These are phyloP conservation scores for Drosophila fuyamai DNA, from an alignment of 1,140 invertebrate species.

Conservation along the genomic window DNA sequence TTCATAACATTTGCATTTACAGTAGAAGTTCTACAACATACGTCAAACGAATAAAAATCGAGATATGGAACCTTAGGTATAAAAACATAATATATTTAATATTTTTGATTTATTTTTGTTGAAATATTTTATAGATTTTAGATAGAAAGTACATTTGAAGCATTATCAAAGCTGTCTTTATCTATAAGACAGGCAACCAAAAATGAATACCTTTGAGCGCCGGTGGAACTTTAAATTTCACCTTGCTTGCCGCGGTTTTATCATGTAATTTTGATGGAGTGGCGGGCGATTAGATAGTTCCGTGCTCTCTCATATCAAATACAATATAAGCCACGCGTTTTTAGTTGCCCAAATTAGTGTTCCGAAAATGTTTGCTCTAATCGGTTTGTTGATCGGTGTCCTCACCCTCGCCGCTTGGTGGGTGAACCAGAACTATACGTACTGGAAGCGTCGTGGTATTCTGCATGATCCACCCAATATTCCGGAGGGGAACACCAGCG, in stretches of 20 bases:
- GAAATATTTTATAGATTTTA: too few species aligned
- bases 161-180: too few species aligned
- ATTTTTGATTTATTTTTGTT: too few species aligned
- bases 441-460: neutral
- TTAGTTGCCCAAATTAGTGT: neutral
- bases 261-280: neutral
- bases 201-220: too few species aligned
- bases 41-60: neutral
- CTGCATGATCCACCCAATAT: neutral
- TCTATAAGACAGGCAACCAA: too few species aligned
- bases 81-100: too few species aligned
- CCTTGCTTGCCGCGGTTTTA: too few species aligned
- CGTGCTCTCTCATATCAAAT: neutral
- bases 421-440: constrained; percentile 1
- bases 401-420: neutral
- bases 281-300: neutral
- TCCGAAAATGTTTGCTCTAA: neutral
- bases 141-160: too few species aligned
- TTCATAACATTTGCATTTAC: neutral
- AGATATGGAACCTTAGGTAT: too few species aligned
- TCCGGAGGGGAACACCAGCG: neutral
- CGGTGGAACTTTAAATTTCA: neutral
- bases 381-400: neutral
- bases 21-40: neutral
- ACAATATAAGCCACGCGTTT: neutral